Evolutionary conservation across 2,888 invertebrate species (phyloP), one percentile per base, ranked within the genome.

Genomic region (Eupithecia centaureata): DNA sequence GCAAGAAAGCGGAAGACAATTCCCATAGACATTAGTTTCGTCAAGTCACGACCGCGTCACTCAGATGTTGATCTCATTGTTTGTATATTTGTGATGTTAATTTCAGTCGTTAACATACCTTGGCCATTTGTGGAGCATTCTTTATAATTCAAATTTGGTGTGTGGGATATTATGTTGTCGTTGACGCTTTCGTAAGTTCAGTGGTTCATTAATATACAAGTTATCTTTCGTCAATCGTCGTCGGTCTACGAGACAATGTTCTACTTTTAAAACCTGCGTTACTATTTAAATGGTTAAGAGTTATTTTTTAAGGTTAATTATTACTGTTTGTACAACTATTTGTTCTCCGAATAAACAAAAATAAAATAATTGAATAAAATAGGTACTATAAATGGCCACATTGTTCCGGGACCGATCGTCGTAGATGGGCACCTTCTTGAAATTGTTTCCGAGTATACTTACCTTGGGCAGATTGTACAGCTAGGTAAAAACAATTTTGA

Each of bases 11-110:
- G 64, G 66, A 73, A 69, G 71, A 60, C 68, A 61, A 27, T 13
- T 60, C 22, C 54, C 68, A 54, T 47, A 63, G 59, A 22, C 18
- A 18, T 5, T 42, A 63, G 62, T 57, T 47, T 68, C 57, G 68
- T 63, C 67, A 47, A 63, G 67, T 70, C 71, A 71, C 71, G 72
- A 68, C 66, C 57, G 60, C 38, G 63, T 66, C 47, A 64, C 63
- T 68, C 71, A 68, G 60, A 65, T 63, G 62, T 65, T 65, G 61
- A 71, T 68, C 58, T 68, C 61, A 68, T 73, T 72, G 72, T 74
- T 66, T 70, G 59, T 68, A 63, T 64, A 70, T 73, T 74, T 73
- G 73, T 74, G 62, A 74, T 74, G 73, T 72, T 71, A 73, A 73
- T 74, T 58, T 66, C 54, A 65, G 70, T 71, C 68, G 63, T 72